Base-by-base conservation (phyloP, 2,888 invertebrate genomes). In the Formica aserva region DNA sequence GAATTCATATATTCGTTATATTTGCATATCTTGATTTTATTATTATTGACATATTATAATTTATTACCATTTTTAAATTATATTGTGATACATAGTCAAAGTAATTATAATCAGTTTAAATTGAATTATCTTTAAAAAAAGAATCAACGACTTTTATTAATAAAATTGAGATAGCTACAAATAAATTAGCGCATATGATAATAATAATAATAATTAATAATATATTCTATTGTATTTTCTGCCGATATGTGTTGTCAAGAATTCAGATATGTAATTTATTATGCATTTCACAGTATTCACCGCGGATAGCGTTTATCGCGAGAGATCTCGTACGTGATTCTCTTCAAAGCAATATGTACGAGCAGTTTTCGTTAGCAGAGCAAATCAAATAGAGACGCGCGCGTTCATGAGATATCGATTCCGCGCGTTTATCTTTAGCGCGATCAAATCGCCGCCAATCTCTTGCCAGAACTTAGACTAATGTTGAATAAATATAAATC, bases 401-500 rank as follows among this genome's bases (percentile, higher is more conserved):
- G 22, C 1, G 22, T 38, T 4, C 15, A 6, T 9, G 72, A 18
- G 1, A 1, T 22, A 45, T 65, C 13, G 48, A 52, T 52, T 48
- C n/a, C 1, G 38, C 22, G 63, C 9, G n/a, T 35, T 66, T 13
- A 13, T 29, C n/a, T 22, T 15, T 32, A 22, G 18, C 32, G 66
- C 52, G 8, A 67, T 55, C 32, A 78, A 78, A 78, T 69, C 18
- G 57, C 57, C 57, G 45, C 35, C 2, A 60, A 18, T 35, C 22
- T 9, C 26, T 29, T 9, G 45, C 4, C 62, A 15, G 8, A 15
- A 35, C 29, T 41, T n/a, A n/a, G 60, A 78, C 71, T 71, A 71
- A 71, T 22, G 5, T 35, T 22, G 13, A 60, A 78, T 48, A 71
- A 71, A 69, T 78, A 78, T 69, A 69, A 71, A 60, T 60, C 26